Evolutionary conservation across 2,888 invertebrate species (phyloP).

Genomic region (Athetis lepigone): DNA sequence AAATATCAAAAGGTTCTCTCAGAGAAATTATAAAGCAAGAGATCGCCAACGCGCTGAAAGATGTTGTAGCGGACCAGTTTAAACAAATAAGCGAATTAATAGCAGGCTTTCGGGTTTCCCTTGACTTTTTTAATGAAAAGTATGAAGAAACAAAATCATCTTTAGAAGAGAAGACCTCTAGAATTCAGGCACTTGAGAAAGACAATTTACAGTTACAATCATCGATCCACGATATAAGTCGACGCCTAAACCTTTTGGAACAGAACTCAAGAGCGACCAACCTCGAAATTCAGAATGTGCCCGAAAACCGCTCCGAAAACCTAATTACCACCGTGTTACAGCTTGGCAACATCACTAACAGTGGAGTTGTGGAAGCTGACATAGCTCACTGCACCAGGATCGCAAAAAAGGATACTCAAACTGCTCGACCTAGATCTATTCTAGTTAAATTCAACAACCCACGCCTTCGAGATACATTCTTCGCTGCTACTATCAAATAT

Average conservation of each 20-base stretch:
- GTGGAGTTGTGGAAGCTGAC: neutral
- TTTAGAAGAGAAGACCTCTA: neutral
- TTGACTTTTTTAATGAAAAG: no score
- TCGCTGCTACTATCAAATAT: neutral
- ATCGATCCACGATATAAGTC: neutral
- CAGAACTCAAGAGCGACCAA: neutral
- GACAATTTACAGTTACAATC: neutral
- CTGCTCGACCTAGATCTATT: slow-evolving; percentile 6
- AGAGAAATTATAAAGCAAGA: no score
- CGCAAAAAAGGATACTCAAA: slow-evolving; percentile 5
- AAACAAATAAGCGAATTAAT: no score
- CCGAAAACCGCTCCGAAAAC: slow-evolving; percentile 1
- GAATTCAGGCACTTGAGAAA: neutral
- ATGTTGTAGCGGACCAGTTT: no score
- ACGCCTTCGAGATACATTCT: neutral
- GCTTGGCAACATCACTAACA: neutral
- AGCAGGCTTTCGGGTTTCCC: no score
- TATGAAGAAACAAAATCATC: neutral
- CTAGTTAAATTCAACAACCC: slow-evolving; percentile 4
- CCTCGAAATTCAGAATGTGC: neutral
- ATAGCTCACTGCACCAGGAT: slow-evolving; percentile 1
- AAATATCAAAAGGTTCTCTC: no score
- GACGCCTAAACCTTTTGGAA: neutral
- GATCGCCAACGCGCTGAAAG: no score
- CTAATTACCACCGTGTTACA: neutral